phyloP scores from a whole-genome alignment of 2,888 invertebrate genomes.

The Euphydryas editha region DNA sequence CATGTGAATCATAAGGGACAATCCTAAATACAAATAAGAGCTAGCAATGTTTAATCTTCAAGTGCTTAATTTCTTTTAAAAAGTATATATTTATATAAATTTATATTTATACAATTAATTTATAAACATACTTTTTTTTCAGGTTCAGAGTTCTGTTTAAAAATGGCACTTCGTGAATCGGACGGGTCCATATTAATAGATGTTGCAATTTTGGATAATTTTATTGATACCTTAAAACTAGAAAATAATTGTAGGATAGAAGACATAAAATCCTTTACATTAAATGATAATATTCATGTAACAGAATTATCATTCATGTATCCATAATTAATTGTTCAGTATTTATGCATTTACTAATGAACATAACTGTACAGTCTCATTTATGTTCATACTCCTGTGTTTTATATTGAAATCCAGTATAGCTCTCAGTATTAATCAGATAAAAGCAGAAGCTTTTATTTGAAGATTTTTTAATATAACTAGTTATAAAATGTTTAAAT shows the following conservation, averaged over 20 bases:
- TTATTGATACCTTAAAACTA: background rate
- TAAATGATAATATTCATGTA: constrained; percentile 58
- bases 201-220: background rate
- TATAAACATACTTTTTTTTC: constrained; percentile 2
- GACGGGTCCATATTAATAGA: background rate
- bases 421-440: constrained; percentile 30
- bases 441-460: constrained; percentile 13
- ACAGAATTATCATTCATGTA: constrained; percentile 39
- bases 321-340: no score
- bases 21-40: no score
- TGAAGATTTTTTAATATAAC: constrained; percentile 6
- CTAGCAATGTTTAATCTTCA: no score
- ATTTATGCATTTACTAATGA: constrained; percentile 45
- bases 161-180: constrained; percentile 10
- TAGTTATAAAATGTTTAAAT: no score
- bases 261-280: constrained; percentile 57
- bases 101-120: background rate
- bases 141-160: background rate
- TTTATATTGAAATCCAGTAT: constrained; percentile 14
- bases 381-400: background rate
- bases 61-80: no score
- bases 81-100: no score
- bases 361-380: background rate
- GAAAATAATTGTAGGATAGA: constrained; percentile 35
- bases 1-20: no score